These are phyloP conservation scores for Yponomeuta sedellus DNA, from an alignment of 2,888 invertebrate genomes.

Conservation along the genomic window DNA sequence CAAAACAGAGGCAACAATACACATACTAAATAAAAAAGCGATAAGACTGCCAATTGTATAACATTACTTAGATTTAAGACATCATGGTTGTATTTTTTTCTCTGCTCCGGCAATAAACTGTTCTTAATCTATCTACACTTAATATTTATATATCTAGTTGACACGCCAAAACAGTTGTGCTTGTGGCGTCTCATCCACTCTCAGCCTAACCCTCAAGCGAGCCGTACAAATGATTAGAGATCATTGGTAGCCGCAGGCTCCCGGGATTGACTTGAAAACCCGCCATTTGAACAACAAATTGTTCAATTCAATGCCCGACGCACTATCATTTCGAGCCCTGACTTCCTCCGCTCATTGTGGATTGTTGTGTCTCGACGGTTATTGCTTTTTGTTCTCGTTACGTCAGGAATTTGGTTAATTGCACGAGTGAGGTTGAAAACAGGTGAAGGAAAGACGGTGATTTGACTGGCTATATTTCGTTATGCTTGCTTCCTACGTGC, in stretches of 20 bases:
- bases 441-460: too few relatives aligned
- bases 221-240: slow-evolving; percentile 34
- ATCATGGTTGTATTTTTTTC: too few relatives aligned
- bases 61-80: too few relatives aligned
- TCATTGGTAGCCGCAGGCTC: slow-evolving; percentile 33
- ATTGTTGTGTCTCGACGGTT: not conserved
- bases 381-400: not conserved
- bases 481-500: too few relatives aligned
- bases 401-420: slow-evolving; percentile 20
- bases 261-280: slow-evolving; percentile 42
- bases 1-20: too few relatives aligned
- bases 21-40: too few relatives aligned
- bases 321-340: slow-evolving; percentile 6
- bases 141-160: too few relatives aligned
- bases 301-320: slow-evolving; percentile 27
- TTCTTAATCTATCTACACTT: too few relatives aligned
- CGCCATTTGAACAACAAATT: slow-evolving; percentile 56
- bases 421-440: slow-evolving; percentile 23
- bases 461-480: too few relatives aligned
- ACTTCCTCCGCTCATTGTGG: slow-evolving; percentile 1
- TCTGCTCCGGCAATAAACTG: too few relatives aligned
- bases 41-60: too few relatives aligned
- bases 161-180: too few relatives aligned
- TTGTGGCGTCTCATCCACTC: not conserved
- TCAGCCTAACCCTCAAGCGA: not conserved